These are phyloP conservation scores for Arenicola marina DNA, from an alignment of 2,888 invertebrate species.

Conservation along the genomic window DNA sequence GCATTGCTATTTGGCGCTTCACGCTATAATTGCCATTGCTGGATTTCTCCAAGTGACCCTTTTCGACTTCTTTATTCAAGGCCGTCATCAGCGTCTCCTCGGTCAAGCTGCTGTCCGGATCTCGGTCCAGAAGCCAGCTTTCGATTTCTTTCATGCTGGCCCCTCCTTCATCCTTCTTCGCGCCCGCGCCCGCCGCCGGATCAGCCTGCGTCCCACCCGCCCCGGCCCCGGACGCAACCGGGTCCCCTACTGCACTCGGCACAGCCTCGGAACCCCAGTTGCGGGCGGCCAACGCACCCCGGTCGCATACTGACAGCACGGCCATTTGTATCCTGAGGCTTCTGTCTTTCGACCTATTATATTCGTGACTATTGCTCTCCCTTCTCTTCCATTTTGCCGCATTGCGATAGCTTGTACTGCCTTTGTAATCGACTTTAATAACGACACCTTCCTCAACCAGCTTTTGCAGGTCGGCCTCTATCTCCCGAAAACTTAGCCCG, in stretches of 20 bases:
- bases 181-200: slow-evolving; percentile 15
- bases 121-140: slow-evolving; percentile 43
- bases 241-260: too few relatives aligned
- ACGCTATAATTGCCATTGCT: not conserved
- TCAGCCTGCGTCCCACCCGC: not conserved
- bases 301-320: too few relatives aligned
- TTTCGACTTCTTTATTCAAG: slow-evolving; percentile 72
- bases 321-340: too few relatives aligned
- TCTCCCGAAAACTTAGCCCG: slow-evolving; percentile 70
- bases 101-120: slow-evolving; percentile 41
- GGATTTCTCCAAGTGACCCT: slow-evolving; percentile 8
- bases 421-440: slow-evolving; percentile 83
- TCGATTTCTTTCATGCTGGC: slow-evolving; percentile 40
- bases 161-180: not conserved
- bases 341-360: too few relatives aligned
- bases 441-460: slow-evolving; percentile 77
- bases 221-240: not conserved
- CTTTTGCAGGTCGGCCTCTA: slow-evolving; percentile 70
- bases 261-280: too few relatives aligned
- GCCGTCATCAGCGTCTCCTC: slow-evolving; percentile 66
- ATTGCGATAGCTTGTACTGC: slow-evolving; percentile 82
- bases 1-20: not conserved
- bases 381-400: slow-evolving; percentile 72
- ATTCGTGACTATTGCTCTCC: too few relatives aligned
- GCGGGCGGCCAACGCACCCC: too few relatives aligned